A percentile compares a stretch with the other conserved stretches of the same genome.
phyloP scores from a whole-genome alignment of 2,797 vertebrate genomes.

The Nannoperca obscura region DNA sequence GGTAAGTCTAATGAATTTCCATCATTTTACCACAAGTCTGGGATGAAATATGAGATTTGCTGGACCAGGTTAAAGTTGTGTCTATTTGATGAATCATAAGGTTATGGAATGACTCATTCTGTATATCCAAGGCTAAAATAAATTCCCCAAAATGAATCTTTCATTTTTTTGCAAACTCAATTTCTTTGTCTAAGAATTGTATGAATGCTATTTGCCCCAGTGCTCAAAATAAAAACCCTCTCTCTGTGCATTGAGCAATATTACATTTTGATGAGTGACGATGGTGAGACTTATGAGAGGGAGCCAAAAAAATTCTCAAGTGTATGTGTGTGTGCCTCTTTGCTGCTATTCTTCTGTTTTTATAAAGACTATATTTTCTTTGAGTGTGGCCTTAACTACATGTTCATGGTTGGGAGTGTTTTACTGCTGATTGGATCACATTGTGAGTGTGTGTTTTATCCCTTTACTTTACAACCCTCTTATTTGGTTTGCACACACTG shows the following conservation, averaged over 20 bases:
- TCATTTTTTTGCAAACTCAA: conserved; percentile 31
- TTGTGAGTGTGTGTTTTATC: conserved; percentile 33
- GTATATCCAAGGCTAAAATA: conserved; percentile 22
- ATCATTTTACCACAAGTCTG: conserved; percentile 16
- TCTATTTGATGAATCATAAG: conserved; percentile 36
- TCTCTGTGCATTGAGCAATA: conserved; percentile 18
- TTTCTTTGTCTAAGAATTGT: conserved; percentile 25
- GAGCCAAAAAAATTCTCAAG: conserved; percentile 5
- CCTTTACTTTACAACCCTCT: conserved; percentile 34
- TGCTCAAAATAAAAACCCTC: conserved; percentile 36
- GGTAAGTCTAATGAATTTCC: conserved; percentile 40
- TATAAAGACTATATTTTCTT: conserved; percentile 54
- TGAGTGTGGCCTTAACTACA: conserved; percentile 50
- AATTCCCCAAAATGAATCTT: conserved; percentile 41
- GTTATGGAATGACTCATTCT: conserved; percentile 37
- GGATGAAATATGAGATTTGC: conserved; percentile 39
- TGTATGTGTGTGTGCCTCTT: conserved; percentile 15
- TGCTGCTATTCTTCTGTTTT: conserved; percentile 26
- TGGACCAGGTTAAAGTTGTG: conserved; percentile 3
- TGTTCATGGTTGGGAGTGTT: conserved; percentile 52
- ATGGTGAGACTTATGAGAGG: conserved; percentile 2
- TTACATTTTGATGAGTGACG: conserved; percentile 44
- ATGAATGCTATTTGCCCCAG: conserved; percentile 18
- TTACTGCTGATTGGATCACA: conserved; percentile 75
- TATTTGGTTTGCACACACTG: conserved; percentile 35